Evolutionary conservation across 2,888 invertebrate species (phyloP).

Genomic region (Hermaeophaga mercurialis): DNA sequence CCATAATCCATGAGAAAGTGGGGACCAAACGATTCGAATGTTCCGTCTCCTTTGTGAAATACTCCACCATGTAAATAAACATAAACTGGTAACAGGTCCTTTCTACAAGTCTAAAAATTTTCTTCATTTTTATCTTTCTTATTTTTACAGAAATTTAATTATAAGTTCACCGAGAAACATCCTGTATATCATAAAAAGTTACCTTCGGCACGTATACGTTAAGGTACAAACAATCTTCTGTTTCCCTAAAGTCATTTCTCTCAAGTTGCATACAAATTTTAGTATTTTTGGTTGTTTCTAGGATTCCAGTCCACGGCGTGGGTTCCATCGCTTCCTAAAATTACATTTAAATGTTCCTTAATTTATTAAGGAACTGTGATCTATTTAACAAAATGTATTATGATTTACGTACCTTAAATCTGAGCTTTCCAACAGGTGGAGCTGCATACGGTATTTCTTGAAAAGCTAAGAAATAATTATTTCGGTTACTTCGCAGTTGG

Average conservation of each 20-base stretch:
- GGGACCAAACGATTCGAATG: constrained; percentile 31
- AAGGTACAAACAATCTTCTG: constrained; percentile 36
- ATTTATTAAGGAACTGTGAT: too few species aligned
- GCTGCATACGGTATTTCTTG: constrained; percentile 31
- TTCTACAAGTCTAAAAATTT: too few species aligned
- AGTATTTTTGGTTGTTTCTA: constrained; percentile 29
- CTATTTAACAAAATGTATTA: too few species aligned
- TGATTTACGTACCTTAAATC: constrained; percentile 26
- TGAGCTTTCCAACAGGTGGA: constrained; percentile 21
- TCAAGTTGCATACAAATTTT: constrained; percentile 33
- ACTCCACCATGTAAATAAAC: constrained; percentile 45
- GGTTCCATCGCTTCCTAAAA: constrained; percentile 22
- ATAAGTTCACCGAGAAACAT: too few species aligned
- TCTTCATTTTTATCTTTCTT: too few species aligned
- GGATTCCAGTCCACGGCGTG: constrained; percentile 24
- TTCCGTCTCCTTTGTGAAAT: constrained; percentile 29
- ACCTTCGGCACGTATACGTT: constrained; percentile 36
- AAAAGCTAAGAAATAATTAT: constrained; percentile 26
- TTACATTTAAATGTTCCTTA: neutral
- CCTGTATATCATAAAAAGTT: too few species aligned
- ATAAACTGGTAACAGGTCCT: constrained; percentile 43
- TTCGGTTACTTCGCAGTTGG: constrained; percentile 1
- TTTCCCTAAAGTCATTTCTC: constrained; percentile 3
- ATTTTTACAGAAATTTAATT: too few species aligned
- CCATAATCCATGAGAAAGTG: constrained; percentile 36